Evolutionary conservation across 2,888 invertebrate species (phyloP), one percentile per base, ranked within the genome.

Genomic region (Parascotia fuliginaria): DNA sequence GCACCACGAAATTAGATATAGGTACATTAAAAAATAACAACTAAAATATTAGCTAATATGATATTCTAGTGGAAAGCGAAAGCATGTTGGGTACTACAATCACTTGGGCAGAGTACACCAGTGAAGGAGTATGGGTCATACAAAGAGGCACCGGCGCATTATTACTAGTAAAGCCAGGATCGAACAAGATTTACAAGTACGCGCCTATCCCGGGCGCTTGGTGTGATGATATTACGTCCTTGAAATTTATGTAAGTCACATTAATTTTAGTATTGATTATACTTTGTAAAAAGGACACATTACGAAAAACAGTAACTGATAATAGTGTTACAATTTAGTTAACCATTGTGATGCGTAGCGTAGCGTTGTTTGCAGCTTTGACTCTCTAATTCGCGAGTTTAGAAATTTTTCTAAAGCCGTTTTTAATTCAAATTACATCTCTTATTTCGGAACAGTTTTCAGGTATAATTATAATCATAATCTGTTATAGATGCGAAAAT

Each of bases 101-200:
- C 12, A 87, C 83, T 1, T 91, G 91, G 91, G 92, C 91, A 0
- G 64, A 83, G 29, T 91, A 91, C 51, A 81, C 83, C 32, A 76
- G 82, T 0, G 81, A 83, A 15, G 90, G 89, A 4, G 62, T 92
- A 1, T 92, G 92, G 92, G 75, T 89, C 7, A 73, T 85, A 0
- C 92, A 92, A 47, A 71, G 77, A 4, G 87, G 84, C 0, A 88
- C 90, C 0, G 92, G 92, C 0, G 76, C 88, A 0, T 60, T 92
- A 33, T 60, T 92, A 1, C 60, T 87, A 1, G 72, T 91, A 0
- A 75, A 66, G 28, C 86, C 88, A 0, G 88, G 87, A 0, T 53
- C 34, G 3, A 81, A 77, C 50, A 88, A 89, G 51, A 77, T 90
- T 1, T 56, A 83, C 7, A 91, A 90, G 55, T 92, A 87, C 33